Evolutionary conservation across 2,888 invertebrate species (phyloP).

Genomic region (Andrena camellia): DNA sequence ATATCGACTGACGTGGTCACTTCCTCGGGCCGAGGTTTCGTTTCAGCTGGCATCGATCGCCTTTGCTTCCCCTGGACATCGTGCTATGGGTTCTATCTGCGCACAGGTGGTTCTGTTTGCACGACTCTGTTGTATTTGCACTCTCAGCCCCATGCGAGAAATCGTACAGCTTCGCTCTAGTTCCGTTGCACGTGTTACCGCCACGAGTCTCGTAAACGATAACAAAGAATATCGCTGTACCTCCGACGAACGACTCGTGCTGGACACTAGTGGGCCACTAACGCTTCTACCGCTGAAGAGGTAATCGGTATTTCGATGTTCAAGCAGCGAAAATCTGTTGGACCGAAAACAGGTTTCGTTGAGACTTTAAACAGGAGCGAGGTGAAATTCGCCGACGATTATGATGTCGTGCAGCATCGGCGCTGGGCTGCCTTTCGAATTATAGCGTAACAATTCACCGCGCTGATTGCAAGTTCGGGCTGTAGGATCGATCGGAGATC

Average conservation of each 20-base stretch:
- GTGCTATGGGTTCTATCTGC: constrained; percentile 10
- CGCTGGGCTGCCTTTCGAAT: constrained; percentile 14
- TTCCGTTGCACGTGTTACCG: too few species aligned
- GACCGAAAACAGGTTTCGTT: constrained; percentile 25
- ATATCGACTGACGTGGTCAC: constrained; percentile 58
- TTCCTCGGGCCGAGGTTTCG: constrained; percentile 42
- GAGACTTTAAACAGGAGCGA: constrained; percentile 13
- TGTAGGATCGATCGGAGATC: constrained; percentile 18
- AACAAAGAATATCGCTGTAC: neutral
- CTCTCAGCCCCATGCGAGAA: neutral
- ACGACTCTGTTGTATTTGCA: constrained; percentile 14
- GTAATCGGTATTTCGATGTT: neutral
- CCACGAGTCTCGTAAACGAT: neutral
- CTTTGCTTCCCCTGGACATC: constrained; percentile 12
- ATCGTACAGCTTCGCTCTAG: too few species aligned
- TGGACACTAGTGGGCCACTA: neutral
- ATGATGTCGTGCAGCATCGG: constrained; percentile 20
- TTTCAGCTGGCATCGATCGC: constrained; percentile 18
- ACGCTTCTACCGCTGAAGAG: neutral
- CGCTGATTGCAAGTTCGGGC: constrained; percentile 38
- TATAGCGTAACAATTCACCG: constrained; percentile 28
- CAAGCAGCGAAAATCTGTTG: neutral
- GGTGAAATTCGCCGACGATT: constrained; percentile 25
- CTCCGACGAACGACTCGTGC: neutral
- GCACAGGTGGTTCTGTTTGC: constrained; percentile 39